Conservation (phyloP, 2,113 vertebrate species). For the Brachyistius frenatus region DNA sequence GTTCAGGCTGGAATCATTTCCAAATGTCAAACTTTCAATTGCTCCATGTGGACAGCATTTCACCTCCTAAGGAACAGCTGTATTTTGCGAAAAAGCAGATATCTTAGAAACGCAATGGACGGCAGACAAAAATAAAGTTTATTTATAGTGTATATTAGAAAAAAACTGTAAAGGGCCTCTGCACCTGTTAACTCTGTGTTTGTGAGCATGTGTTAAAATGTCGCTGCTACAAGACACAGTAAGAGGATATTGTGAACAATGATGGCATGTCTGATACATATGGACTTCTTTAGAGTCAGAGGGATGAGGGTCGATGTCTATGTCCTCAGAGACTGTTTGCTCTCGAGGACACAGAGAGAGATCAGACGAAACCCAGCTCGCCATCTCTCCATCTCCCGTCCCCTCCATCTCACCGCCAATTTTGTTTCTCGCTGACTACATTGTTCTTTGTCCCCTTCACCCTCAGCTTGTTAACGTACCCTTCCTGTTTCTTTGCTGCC, state of each 20-base stretch:
- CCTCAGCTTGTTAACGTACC: constrained; percentile 8
- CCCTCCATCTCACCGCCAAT: constrained; percentile 16
- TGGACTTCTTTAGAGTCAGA: constrained; percentile 55
- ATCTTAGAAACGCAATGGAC: background rate
- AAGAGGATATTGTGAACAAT: constrained; percentile 36
- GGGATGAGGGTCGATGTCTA: constrained; percentile 25
- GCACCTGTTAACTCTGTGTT: constrained; percentile 38
- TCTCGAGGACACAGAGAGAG: constrained; percentile 52
- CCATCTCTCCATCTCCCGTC: constrained; percentile 30
- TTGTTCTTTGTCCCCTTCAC: constrained; percentile 53
- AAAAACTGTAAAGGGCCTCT: background rate
- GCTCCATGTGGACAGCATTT: constrained; percentile 37
- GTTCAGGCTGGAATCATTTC: constrained; percentile 31
- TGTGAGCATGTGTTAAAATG: constrained; percentile 9
- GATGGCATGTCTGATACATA: constrained; percentile 55
- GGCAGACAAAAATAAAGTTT: constrained; percentile 2
- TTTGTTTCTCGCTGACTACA: constrained; percentile 8
- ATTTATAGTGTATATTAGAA: background rate
- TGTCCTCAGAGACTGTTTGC: constrained; percentile 17
- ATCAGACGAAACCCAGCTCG: constrained; percentile 56
- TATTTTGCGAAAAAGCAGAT: constrained; percentile 41
- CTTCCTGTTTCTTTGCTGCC: constrained; percentile 36
- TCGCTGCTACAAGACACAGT: constrained; percentile 2
- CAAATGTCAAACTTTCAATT: constrained; percentile 30
- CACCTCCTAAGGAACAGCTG: constrained; percentile 40